phyloP scores from a whole-genome alignment of 2,888 invertebrate species.

The Diarsia mendica region DNA sequence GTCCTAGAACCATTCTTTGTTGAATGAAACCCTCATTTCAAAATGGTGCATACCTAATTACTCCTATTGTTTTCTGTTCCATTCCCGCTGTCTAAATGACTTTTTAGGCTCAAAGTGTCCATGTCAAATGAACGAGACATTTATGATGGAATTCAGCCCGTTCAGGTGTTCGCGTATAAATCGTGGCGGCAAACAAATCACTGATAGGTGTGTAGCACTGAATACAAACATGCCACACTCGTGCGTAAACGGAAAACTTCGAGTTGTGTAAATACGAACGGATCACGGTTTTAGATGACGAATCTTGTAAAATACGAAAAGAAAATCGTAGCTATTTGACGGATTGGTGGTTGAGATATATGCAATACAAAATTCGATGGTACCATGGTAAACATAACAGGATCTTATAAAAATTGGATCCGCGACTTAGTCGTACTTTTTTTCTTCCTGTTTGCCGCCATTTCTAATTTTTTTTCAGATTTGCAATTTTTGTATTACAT shows the following conservation, averaged over 20 bases:
- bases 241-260: slow-evolving; percentile 45
- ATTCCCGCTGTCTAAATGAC: slow-evolving; percentile 26
- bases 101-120: slow-evolving; percentile 31
- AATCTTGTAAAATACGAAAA: neutral
- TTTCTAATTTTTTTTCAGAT: neutral
- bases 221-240: slow-evolving; percentile 38
- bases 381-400: neutral
- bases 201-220: slow-evolving; percentile 35
- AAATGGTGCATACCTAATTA: slow-evolving; percentile 18
- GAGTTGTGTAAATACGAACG: slow-evolving; percentile 41
- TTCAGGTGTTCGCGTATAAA: slow-evolving; percentile 37
- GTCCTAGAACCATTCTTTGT: neutral
- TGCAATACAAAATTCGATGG: neutral
- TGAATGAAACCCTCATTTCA: neutral
- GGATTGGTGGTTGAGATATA: neutral
- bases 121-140: slow-evolving; percentile 2
- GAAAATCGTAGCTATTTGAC: neutral
- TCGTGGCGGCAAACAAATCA: slow-evolving; percentile 49
- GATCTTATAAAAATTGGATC: neutral
- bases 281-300: neutral
- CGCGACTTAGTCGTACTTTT: neutral
- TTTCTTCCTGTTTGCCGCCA: neutral
- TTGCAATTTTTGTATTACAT: neutral
- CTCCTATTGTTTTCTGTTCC: slow-evolving; percentile 26
- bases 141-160: slow-evolving; percentile 48